Percentiles rank a stretch among this genome's conserved stretches.
Evolutionary conservation across 2,797 vertebrate genomes (phyloP).

Genomic region (Prunella strophiata): DNA sequence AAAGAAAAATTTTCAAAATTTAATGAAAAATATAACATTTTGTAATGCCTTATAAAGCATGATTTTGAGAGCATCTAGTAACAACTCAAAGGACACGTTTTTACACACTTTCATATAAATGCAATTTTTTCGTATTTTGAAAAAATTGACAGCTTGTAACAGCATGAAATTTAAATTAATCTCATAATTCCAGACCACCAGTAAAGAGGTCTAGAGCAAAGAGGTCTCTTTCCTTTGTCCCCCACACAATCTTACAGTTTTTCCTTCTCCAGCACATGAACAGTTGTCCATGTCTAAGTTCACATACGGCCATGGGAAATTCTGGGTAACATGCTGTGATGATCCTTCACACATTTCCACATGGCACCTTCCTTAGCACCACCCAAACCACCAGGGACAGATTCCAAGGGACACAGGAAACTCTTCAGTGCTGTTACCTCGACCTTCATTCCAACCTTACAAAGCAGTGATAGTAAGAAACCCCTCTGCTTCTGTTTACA

Average conservation of each 20-base stretch:
- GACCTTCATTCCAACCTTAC: rapidly evolving
- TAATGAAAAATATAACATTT: neutral
- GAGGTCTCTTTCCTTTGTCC: neutral
- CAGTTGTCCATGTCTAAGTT: neutral
- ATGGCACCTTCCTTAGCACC: neutral
- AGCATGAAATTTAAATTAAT: neutral
- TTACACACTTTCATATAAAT: neutral
- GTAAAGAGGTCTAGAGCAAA: neutral
- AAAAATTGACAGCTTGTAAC: neutral
- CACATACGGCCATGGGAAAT: neutral
- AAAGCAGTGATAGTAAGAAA: neutral
- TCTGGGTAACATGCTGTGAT: too few relatives aligned
- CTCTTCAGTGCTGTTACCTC: neutral
- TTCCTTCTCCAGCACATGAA: neutral
- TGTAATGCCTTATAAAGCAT: neutral
- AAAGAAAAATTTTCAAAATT: neutral
- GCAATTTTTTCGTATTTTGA: neutral
- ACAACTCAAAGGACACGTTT: neutral
- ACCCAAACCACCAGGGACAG: neutral
- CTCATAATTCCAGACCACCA: neutral
- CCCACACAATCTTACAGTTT: neutral
- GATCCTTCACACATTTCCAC: neutral
- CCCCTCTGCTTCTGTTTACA: neutral
- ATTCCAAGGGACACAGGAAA: neutral
- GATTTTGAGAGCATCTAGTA: neutral